These are phyloP conservation scores for Eucidaris tribuloides DNA, from an alignment of 35 echinoderm and acorn worm genomes.

Conservation along the genomic window DNA sequence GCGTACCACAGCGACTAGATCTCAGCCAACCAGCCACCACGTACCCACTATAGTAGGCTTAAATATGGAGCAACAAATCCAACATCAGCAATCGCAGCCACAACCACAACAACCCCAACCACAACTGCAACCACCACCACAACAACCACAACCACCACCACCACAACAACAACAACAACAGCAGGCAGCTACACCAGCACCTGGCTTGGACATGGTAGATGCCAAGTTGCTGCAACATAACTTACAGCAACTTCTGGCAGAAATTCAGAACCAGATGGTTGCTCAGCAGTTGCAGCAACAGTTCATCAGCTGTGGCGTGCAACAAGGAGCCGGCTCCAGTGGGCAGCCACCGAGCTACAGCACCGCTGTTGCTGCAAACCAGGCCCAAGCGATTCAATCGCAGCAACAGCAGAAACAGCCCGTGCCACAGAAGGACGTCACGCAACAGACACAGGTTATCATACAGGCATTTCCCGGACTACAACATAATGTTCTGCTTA, in stretches of 20 bases:
- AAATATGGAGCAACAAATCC: constrained; percentile 5
- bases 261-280: constrained; percentile 79
- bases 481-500: constrained; percentile 36
- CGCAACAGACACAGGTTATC: constrained; percentile 65
- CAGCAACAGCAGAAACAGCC: constrained; percentile 37
- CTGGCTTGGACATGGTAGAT: constrained; percentile 38
- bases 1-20: not conserved
- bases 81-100: not conserved
- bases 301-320: not conserved
- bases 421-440: not conserved
- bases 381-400: not conserved
- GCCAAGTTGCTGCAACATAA: constrained; percentile 68
- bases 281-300: constrained; percentile 49
- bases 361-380: constrained; percentile 69
- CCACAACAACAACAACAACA: constrained; percentile 1
- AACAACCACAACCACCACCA: constrained; percentile 16
- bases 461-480: constrained; percentile 66
- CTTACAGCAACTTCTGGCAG: constrained; percentile 61
- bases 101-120: not conserved
- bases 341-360: constrained; percentile 91
- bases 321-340: constrained; percentile 1
- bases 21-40: not conserved
- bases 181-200: constrained; percentile 9
- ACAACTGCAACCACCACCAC: not conserved
- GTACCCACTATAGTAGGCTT: not conserved